A percentile compares a stretch with the other conserved stretches of the same genome.
Conservation (phyloP, 2,888 invertebrate species). For the Drosophila nr. medialis region DNA sequence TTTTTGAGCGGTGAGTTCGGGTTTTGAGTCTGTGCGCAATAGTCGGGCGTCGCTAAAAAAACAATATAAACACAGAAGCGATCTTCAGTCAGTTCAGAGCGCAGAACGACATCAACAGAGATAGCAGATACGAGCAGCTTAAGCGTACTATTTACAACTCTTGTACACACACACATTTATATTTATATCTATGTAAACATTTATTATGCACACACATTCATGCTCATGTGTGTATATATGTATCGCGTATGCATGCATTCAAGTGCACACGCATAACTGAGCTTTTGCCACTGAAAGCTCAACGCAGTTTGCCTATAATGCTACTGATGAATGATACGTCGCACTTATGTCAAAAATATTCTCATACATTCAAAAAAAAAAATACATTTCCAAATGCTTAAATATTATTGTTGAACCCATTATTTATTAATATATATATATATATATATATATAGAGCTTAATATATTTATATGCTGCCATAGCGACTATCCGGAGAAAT, state of each 20-base stretch:
- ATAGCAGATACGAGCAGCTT: conserved; percentile 38
- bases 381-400: not conserved
- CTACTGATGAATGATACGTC: conserved; percentile 7
- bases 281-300: conserved; percentile 44
- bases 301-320: conserved; percentile 36
- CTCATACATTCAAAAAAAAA: not conserved
- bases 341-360: not conserved
- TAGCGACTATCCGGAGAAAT: not conserved
- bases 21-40: conserved; percentile 34
- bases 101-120: conserved; percentile 30
- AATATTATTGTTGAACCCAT: not conserved
- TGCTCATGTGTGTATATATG: not conserved
- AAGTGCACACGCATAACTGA: conserved; percentile 40
- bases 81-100: conserved; percentile 32
- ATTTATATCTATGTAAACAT: conserved; percentile 2
- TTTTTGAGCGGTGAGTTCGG: conserved; percentile 15
- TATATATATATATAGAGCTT: not conserved
- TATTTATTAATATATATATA: not conserved
- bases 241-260: conserved; percentile 13
- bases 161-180: not conserved
- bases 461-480: not conserved
- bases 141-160: conserved; percentile 2
- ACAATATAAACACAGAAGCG: conserved; percentile 31
- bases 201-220: not conserved
- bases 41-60: conserved; percentile 40